A percentile compares a stretch with the other conserved stretches of the same genome.
Evolutionary conservation across 2,888 invertebrate genomes (phyloP).

Genomic region (Diarsia mendica): DNA sequence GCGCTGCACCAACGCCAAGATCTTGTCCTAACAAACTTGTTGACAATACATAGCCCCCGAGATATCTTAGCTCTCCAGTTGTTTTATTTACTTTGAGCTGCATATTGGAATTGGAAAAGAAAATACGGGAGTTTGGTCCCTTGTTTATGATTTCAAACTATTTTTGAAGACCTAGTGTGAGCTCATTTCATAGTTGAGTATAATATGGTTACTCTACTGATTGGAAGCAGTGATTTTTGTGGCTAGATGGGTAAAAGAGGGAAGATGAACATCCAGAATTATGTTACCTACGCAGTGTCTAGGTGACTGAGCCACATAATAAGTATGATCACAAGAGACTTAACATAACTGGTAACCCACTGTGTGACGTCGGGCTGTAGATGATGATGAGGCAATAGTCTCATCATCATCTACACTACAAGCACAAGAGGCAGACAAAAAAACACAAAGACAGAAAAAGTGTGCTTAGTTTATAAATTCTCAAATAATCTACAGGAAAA

Average conservation of each 20-base stretch:
- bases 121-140: slow-evolving; percentile 22
- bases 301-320: not conserved
- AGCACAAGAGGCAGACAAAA: no score
- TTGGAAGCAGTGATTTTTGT: no score
- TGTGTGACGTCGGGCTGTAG: no score
- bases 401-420: no score
- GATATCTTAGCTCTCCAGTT: slow-evolving; percentile 40
- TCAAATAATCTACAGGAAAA: not conserved
- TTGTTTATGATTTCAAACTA: slow-evolving; percentile 22
- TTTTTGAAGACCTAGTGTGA: not conserved
- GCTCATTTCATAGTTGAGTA: not conserved
- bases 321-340: not conserved
- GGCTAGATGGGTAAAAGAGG: no score
- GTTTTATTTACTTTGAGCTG: slow-evolving; percentile 48
- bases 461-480: not conserved
- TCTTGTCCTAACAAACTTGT: slow-evolving; percentile 61
- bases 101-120: slow-evolving; percentile 34
- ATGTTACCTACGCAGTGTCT: no score
- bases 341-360: not conserved
- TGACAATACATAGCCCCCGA: slow-evolving; percentile 51
- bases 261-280: not conserved
- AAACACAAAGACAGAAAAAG: no score
- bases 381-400: no score
- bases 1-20: slow-evolving; percentile 43
- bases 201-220: not conserved